Base-by-base conservation (phyloP, 2,888 invertebrate genomes). In the Ellobium chinense region DNA sequence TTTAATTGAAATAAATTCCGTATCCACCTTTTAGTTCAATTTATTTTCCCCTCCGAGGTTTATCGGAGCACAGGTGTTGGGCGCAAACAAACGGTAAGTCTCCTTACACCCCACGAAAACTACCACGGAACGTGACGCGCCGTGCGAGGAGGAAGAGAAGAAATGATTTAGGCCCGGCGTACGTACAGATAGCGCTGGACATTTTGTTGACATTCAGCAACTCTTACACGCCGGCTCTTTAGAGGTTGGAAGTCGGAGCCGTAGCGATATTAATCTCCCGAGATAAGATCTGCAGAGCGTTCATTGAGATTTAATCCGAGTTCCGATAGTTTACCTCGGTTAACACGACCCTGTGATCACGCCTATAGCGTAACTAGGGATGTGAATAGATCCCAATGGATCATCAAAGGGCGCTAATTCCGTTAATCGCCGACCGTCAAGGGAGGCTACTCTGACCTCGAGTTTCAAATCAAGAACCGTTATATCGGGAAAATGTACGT, bases 361-460 rank as follows among this genome's bases (percentile, higher is more conserved):
- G 46, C 46, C 18, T 18, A 18, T 12, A 7, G 46, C 46, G 46
- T 46, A 46, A 46, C 46, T 46, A 12, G 46, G 18, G 46, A 46
- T 18, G 34, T n/a, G n/a, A n/a, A n/a, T n/a, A n/a, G n/a, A n/a
- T n/a, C n/a, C n/a, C n/a, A 56, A 9, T 70, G 56, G 56, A 70
- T 56, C 70, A 70, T 70, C 70, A 70, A 70, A 70, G 56, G 54
- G 31, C 56, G 70, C 46, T 70, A 70, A 70, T 56, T 56, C 56
- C 31, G 31, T 37, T 56, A 56, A 69, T 69, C 69, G 24, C n/a
- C 31, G 31, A 7, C 21, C 18, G 46, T 1, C 29, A 5, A 69
- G 18, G 34, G n/a, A n/a, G n/a, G n/a, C n/a, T n/a, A n/a, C n/a
- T n/a, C n/a, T n/a, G n/a, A n/a, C n/a, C n/a, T n/a, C n/a, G n/a